phyloP scores from a whole-genome alignment of 2,797 vertebrate genomes.

The Steatocranus sp. region DNA sequence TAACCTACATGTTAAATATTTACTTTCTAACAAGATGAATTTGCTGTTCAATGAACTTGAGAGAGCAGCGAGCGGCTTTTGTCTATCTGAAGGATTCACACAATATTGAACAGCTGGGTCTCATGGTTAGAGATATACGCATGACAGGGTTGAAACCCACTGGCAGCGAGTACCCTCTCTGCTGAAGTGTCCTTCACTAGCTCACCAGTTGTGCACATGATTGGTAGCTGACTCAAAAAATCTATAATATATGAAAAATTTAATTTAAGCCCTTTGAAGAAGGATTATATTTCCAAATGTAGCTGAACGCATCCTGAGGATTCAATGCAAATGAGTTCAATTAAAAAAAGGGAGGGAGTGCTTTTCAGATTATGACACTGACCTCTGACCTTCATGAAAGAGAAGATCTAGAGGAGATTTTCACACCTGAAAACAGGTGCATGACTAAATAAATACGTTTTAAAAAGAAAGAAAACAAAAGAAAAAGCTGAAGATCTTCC shows the following conservation, averaged over 20 bases:
- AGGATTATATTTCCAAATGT: neutral
- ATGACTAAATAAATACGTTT: neutral
- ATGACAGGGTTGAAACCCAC: neutral
- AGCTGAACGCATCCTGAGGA: neutral
- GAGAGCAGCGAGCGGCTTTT: neutral
- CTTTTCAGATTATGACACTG: neutral
- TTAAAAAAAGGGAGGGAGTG: fast-evolving
- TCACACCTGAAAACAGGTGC: neutral
- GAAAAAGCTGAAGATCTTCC: neutral
- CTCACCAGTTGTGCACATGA: neutral
- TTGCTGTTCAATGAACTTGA: neutral
- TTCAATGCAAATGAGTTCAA: neutral
- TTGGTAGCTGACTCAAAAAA: neutral
- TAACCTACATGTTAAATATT: neutral
- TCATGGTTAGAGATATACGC: neutral
- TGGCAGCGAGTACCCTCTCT: neutral
- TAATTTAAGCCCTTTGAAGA: neutral
- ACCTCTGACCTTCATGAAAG: neutral
- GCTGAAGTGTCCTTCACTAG: neutral
- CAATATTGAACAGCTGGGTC: neutral
- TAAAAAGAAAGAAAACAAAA: neutral
- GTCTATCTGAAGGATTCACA: neutral
- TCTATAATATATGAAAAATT: neutral
- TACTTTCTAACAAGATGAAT: neutral
- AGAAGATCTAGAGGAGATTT: neutral